Base-by-base conservation (phyloP, 2,113 vertebrate species). In the Stegastes partitus region DNA sequence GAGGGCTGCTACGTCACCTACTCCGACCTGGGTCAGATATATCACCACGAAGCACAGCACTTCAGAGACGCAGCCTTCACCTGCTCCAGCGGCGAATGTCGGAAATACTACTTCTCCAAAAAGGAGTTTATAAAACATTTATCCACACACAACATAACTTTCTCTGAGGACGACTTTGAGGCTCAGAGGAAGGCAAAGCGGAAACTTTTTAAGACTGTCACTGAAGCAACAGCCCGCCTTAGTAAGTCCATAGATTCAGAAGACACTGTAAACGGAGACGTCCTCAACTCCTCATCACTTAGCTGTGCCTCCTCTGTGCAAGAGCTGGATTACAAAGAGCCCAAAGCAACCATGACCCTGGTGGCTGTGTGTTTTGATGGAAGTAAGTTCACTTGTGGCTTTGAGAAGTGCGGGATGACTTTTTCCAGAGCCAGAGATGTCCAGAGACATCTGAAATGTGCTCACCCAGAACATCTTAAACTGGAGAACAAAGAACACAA, bases 31-130 rank as follows among this genome's bases (percentile, higher is more conserved):
- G 97, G 96, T 47, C 97, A 98, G 61, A 95, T 99, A 5, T 99
- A 98, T 90, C 98, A 99, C 77, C 98, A 99, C 0, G 98, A 99
- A 92, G 98, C 98, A 11, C 97, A 99, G 90, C 98, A 99, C 86
- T 99, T 99, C 91, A 94, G 97, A 71, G 97, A 99, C 55, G 97
- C 97, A 0, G 97, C 98, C 0, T 99, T 97, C 44, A 96, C 95
- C 3, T 99, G 98, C 84, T 95, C 91, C 5, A 94, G 94, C 39
- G 87, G 92, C 5, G 96, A 95, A 16, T 99, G 98, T 91, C 97
- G 94, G 82, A 97, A 97, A 59, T 99, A 96, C 79, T 99, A 97
- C 87, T 97, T 97, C 72, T 99, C 97, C 62, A 98, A 96, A 93
- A 96, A 95, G 65, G 98, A 99, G 31, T 97, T 98, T 76, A 89